Evolutionary conservation across 2,113 vertebrate species (phyloP).

Genomic region (Pterophyllum scalare): DNA sequence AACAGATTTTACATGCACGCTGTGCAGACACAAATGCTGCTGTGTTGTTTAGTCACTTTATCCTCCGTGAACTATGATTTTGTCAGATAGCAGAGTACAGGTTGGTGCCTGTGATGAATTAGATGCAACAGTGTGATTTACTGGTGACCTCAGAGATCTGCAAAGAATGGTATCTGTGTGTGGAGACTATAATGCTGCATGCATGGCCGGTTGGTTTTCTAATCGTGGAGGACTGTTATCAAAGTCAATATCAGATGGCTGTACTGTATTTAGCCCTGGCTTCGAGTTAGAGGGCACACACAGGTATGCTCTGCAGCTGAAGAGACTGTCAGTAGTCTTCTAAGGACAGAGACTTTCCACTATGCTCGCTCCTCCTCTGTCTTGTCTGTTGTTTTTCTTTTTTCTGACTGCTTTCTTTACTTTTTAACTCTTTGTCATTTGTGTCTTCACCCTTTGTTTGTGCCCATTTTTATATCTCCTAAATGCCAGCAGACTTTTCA

Average conservation of each 20-base stretch:
- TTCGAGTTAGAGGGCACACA: constrained; percentile 29
- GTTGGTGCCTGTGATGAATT: not conserved
- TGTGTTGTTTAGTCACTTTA: constrained; percentile 9
- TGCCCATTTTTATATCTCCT: not conserved
- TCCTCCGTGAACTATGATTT: not conserved
- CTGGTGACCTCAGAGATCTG: not conserved
- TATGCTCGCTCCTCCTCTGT: not conserved
- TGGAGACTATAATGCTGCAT: not conserved
- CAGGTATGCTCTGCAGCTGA: not conserved
- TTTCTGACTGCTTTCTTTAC: not conserved
- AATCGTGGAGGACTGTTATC: constrained; percentile 21
- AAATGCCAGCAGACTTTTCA: not conserved
- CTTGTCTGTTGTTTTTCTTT: not conserved
- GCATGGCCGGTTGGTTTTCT: constrained; percentile 24
- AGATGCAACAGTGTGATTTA: not conserved
- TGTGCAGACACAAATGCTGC: constrained; percentile 17
- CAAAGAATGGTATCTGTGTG: not conserved
- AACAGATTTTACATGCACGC: constrained; percentile 26
- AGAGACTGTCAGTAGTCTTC: constrained; percentile 35
- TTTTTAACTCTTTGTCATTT: not conserved
- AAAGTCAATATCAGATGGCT: constrained; percentile 50
- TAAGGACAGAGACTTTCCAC: constrained; percentile 16
- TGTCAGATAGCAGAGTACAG: not conserved
- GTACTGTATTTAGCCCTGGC: constrained; percentile 39
- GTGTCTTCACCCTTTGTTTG: not conserved